These are phyloP conservation scores for Ophioninae sp. DNA, from an alignment of 2,888 invertebrate species.

Conservation along the genomic window DNA sequence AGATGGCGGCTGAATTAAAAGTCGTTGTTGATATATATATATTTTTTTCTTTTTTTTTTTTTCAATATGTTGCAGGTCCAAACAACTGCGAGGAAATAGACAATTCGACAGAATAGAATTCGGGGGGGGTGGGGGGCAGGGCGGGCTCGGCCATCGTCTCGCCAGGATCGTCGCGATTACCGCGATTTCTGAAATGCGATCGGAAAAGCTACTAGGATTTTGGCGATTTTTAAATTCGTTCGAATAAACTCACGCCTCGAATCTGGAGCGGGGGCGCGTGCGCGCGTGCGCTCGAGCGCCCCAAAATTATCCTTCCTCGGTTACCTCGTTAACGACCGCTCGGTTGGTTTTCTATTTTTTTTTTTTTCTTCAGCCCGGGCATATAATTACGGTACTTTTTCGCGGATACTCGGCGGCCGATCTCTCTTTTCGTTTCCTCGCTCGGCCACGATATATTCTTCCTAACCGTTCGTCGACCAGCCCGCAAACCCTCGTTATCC, in stretches of 20 bases:
- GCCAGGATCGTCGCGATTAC: not conserved
- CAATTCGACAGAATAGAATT: conserved; percentile 36
- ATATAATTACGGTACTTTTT: no score
- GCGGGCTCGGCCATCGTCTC: not conserved
- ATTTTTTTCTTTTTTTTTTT: not conserved
- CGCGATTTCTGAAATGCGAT: not conserved
- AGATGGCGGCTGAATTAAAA: no score
- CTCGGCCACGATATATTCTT: not conserved
- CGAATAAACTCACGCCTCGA: not conserved
- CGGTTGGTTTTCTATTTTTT: no score
- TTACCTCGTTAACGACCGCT: no score
- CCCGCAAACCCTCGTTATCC: not conserved
- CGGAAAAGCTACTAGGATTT: not conserved
- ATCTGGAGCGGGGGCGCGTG: not conserved
- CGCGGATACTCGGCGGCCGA: conserved; percentile 38
- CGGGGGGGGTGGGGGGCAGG: not conserved
- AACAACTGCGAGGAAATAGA: conserved; percentile 23
- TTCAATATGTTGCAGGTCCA: conserved; percentile 49
- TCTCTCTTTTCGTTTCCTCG: not conserved
- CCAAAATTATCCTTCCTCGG: not conserved
- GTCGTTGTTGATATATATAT: no score
- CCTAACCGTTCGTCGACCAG: not conserved
- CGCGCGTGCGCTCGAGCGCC: not conserved
- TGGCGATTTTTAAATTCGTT: not conserved
- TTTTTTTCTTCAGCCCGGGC: no score